phyloP scores from a whole-genome alignment of 2,888 invertebrate species.

The Agriopis aurantiaria region DNA sequence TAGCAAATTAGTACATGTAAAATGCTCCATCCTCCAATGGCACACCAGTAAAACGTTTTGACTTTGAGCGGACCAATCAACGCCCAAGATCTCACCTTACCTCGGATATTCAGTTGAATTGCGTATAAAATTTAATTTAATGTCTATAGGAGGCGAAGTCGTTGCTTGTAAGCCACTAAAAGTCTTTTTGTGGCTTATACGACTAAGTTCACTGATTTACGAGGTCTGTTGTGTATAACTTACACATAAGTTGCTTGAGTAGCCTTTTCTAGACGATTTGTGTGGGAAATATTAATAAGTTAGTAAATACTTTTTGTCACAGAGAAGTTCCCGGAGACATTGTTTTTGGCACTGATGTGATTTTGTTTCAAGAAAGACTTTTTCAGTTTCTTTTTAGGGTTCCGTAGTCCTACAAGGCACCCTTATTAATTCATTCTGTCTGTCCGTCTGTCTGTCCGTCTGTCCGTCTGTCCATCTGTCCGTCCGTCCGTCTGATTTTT shows the following conservation, averaged over 20 bases:
- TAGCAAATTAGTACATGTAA: not conserved
- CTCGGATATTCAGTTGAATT: too few species aligned
- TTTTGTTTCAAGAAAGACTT: not conserved
- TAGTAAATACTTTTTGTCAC: conserved; percentile 10
- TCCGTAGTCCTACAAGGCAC: too few species aligned
- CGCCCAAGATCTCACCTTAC: too few species aligned
- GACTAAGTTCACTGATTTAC: conserved; percentile 48
- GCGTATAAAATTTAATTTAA: not conserved
- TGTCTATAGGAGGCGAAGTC: not conserved
- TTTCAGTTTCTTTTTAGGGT: too few species aligned
- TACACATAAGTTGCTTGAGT: conserved; percentile 20
- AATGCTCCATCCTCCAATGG: not conserved
- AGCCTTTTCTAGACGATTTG: conserved; percentile 25
- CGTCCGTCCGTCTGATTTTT: too few species aligned
- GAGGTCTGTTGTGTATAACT: conserved; percentile 38
- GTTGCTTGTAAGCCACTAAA: conserved; percentile 52
- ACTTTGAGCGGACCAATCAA: too few species aligned
- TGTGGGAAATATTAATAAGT: conserved; percentile 34
- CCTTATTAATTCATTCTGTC: too few species aligned
- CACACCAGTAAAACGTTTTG: not conserved
- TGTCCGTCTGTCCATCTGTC: too few species aligned
- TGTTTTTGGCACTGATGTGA: not conserved
- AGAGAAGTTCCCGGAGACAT: not conserved
- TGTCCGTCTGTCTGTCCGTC: too few species aligned
- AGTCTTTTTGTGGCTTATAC: conserved; percentile 48